phyloP scores from a whole-genome alignment of 2,888 invertebrate species.

The Chloromyia formosa region DNA sequence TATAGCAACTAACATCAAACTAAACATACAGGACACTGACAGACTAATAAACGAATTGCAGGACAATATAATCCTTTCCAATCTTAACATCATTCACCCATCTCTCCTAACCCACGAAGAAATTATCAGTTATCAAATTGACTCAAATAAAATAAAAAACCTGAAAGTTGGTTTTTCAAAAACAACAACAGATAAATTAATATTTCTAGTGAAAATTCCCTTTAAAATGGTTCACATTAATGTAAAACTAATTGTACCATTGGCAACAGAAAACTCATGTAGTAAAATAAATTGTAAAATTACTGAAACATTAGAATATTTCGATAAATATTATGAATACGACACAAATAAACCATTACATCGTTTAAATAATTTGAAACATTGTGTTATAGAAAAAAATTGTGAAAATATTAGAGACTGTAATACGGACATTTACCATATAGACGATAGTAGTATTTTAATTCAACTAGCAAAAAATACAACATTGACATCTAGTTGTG shows the following conservation, averaged over 20 bases:
- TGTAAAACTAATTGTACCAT: constrained; percentile 40
- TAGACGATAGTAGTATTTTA: constrained; percentile 40
- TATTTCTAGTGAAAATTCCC: constrained; percentile 43
- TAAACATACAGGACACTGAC: constrained; percentile 37
- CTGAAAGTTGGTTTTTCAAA: constrained; percentile 38
- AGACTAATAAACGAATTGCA: constrained; percentile 36
- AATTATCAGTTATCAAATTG: constrained; percentile 6
- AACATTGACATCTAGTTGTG: constrained; percentile 41
- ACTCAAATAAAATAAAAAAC: constrained; percentile 36
- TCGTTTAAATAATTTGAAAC: constrained; percentile 35
- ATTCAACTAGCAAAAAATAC: constrained; percentile 41
- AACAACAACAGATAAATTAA: constrained; percentile 37
- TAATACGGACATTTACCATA: constrained; percentile 32
- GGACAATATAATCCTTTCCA: constrained; percentile 39
- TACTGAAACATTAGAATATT: constrained; percentile 33
- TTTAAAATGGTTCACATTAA: constrained; percentile 31
- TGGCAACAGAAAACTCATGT: constrained; percentile 32
- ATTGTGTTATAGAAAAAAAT: constrained; percentile 35
- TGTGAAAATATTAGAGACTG: constrained; percentile 32
- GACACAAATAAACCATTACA: constrained; percentile 38
- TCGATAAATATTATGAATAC: constrained; percentile 32
- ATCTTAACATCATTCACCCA: constrained; percentile 43
- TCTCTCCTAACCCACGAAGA: constrained; percentile 35
- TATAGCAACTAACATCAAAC: constrained; percentile 21
- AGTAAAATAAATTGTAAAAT: constrained; percentile 27